Conservation (phyloP, 1,140 invertebrate genomes). For the Papilio glaucus region DNA sequence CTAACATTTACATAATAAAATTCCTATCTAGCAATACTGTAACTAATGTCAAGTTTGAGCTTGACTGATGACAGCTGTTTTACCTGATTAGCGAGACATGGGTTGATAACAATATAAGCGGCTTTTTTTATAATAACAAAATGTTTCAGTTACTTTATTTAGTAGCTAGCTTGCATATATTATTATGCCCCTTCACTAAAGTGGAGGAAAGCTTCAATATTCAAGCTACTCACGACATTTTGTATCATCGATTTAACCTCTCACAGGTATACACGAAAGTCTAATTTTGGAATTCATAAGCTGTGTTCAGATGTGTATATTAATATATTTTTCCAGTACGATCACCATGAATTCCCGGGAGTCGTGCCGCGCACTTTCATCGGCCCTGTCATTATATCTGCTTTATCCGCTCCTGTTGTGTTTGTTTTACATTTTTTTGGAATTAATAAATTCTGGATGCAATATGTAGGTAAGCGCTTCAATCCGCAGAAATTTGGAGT, state of each 20-base stretch:
- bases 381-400: conserved; percentile 94
- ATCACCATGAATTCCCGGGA: conserved; percentile 98
- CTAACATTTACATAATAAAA: background rate
- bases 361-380: conserved; percentile 98
- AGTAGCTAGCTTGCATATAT: conserved; percentile 89
- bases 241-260: conserved; percentile 94
- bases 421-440: conserved; percentile 87
- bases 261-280: conserved; percentile 87
- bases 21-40: background rate
- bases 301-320: conserved; percentile 51
- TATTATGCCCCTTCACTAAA: conserved; percentile 98
- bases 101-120: conserved; percentile 55
- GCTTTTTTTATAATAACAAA: conserved; percentile 54
- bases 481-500: background rate
- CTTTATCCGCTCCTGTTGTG: conserved; percentile 91
- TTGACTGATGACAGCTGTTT: conserved; percentile 27
- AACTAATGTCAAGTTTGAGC: background rate
- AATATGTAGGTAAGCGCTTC: conserved; percentile 92
- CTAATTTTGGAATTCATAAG: conserved; percentile 76
- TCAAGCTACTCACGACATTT: conserved; percentile 98
- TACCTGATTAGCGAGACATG: conserved; percentile 48
- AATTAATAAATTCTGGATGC: conserved; percentile 93
- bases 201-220: conserved; percentile 99
- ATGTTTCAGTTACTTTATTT: conserved; percentile 81
- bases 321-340: conserved; percentile 91